These are phyloP conservation scores for Sakesphorus luctuosus DNA, from an alignment of 2,113 vertebrate species.

Conservation along the genomic window DNA sequence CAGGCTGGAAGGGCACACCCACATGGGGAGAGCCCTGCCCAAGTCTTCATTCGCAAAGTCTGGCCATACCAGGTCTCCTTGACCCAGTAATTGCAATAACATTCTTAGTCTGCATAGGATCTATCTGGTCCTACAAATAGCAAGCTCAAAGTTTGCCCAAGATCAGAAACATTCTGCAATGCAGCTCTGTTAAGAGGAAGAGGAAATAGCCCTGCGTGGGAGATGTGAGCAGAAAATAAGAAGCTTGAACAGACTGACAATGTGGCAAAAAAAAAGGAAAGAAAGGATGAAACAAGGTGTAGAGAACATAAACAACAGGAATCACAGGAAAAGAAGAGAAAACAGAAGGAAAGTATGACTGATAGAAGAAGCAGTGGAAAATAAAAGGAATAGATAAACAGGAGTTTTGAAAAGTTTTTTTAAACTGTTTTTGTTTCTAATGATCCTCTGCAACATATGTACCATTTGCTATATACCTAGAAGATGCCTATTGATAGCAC, in stretches of 20 bases:
- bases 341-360: background rate
- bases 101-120: background rate
- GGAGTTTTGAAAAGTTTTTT: background rate
- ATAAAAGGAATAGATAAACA: background rate
- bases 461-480: fast-evolving
- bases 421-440: background rate
- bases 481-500: background rate
- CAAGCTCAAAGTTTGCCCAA: background rate
- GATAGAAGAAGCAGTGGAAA: background rate
- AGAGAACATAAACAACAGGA: background rate
- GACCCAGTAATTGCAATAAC: fast-evolving
- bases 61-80: too few relatives aligned
- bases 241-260: background rate
- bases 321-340: background rate
- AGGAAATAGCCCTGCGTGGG: background rate
- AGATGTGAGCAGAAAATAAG: background rate
- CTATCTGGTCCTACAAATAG: background rate
- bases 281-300: background rate
- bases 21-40: too few relatives aligned
- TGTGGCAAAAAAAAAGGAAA: background rate
- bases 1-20: too few relatives aligned
- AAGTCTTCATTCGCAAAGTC: too few relatives aligned
- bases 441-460: background rate
- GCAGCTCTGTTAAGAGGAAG: background rate
- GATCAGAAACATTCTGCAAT: background rate